A percentile compares a stretch with the other conserved stretches of the same genome.
These are phyloP conservation scores for Diachasma alloeum DNA, from an alignment of 1,140 invertebrate species.

Conservation along the genomic window DNA sequence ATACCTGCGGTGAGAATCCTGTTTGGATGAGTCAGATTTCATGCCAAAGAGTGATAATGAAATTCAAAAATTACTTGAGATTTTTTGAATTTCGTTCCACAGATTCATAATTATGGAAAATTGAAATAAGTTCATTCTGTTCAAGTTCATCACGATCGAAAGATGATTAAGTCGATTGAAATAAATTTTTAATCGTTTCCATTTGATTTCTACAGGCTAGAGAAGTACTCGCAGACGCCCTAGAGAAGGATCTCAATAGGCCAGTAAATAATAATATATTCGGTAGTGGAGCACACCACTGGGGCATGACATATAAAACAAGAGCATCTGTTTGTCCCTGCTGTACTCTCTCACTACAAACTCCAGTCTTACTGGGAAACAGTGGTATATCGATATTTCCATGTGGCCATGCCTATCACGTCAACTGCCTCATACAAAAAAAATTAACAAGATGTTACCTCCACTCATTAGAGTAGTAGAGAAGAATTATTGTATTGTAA, in stretches of 20 bases:
- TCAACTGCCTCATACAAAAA: constrained; percentile 62
- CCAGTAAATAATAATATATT: constrained; percentile 44
- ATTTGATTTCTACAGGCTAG: constrained; percentile 39
- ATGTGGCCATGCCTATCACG: constrained; percentile 62
- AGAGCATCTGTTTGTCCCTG: constrained; percentile 54
- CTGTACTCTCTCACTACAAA: constrained; percentile 58
- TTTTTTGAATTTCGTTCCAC: neutral
- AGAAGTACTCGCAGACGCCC: constrained; percentile 41
- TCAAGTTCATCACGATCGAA: too few relatives aligned
- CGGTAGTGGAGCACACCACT: constrained; percentile 55
- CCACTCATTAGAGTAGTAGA: constrained; percentile 34
- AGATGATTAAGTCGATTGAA: too few relatives aligned
- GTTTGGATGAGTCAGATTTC: too few relatives aligned
- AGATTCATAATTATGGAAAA: neutral
- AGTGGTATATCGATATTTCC: constrained; percentile 60
- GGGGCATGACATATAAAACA: constrained; percentile 56
- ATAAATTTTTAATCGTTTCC: neutral
- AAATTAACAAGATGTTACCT: constrained; percentile 58
- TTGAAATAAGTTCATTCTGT: too few relatives aligned
- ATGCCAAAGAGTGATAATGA: too few relatives aligned
- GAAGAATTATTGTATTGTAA: neutral
- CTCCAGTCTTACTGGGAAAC: constrained; percentile 56
- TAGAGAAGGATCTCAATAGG: constrained; percentile 47
- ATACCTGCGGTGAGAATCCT: neutral
- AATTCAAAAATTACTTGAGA: neutral